Evolutionary conservation across 2,113 vertebrate genomes (phyloP).

Genomic region (Climacteris rufus): DNA sequence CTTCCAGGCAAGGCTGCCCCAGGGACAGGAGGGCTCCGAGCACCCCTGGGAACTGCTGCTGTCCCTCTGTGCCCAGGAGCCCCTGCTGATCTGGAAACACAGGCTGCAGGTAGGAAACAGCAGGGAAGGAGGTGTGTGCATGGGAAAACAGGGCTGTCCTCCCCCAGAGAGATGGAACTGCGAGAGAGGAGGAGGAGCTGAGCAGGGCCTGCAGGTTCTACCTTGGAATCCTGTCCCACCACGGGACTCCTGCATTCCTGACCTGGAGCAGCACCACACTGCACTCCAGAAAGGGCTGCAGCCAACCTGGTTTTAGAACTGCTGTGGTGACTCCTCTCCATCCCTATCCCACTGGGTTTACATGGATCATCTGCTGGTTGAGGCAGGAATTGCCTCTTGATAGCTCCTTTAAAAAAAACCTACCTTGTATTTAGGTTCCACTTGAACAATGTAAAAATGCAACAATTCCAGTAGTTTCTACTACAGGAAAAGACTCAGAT

Average conservation of each 20-base stretch:
- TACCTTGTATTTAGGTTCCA: background rate
- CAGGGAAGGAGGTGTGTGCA: background rate
- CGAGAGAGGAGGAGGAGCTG: background rate
- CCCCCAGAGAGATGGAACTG: background rate
- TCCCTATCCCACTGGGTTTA: background rate
- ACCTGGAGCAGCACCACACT: fast-evolving
- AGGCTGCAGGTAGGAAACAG: background rate
- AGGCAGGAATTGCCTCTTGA: background rate
- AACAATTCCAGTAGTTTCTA: background rate
- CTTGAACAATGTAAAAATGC: fast-evolving
- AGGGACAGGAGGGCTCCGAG: background rate
- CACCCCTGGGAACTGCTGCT: background rate
- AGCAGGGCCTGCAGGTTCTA: background rate
- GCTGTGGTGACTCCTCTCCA: background rate
- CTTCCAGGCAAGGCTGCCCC: background rate
- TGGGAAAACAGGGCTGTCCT: background rate
- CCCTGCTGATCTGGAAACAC: background rate
- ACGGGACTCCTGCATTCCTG: background rate
- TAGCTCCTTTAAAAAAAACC: background rate
- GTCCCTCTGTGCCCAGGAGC: background rate
- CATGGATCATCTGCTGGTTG: background rate
- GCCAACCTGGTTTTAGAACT: fast-evolving
- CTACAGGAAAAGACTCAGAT: background rate
- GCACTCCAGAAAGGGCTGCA: background rate
- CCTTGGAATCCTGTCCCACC: background rate